Percentiles rank a stretch among this genome's conserved stretches.
Conservation (phyloP, 1,140 invertebrate genomes). For the Zaprionus nigranus region DNA sequence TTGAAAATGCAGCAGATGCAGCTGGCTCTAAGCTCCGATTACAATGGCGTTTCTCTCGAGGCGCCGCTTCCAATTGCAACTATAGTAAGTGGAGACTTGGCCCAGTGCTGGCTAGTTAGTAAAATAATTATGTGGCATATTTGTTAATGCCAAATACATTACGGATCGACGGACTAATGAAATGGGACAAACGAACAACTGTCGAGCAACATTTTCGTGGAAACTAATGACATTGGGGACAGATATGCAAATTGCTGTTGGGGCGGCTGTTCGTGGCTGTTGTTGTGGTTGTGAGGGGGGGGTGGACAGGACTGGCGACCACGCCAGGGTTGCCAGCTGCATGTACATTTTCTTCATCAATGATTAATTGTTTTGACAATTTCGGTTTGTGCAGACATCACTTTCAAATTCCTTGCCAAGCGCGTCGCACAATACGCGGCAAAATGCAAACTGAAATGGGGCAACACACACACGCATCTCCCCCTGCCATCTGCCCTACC, state of each 20-base stretch:
- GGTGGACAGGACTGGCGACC: not conserved
- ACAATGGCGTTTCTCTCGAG: conserved; percentile 21
- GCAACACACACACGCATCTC: not conserved
- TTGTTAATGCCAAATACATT: conserved; percentile 28
- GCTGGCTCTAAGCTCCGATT: not conserved
- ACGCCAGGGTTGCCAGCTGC: conserved; percentile 24
- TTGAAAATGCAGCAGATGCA: not conserved
- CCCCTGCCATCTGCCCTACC: conserved; percentile 1
- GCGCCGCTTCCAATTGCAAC: conserved; percentile 24
- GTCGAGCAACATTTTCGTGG: conserved; percentile 22
- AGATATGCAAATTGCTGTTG: conserved; percentile 51
- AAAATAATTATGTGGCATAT: conserved; percentile 38
- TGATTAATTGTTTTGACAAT: conserved; percentile 83
- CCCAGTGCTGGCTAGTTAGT: too few species aligned
- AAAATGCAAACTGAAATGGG: conserved; percentile 28
- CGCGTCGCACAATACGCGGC: conserved; percentile 42
- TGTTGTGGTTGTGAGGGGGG: conserved; percentile 13
- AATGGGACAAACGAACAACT: conserved; percentile 33
- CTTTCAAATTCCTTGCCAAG: conserved; percentile 51
- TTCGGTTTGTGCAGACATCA: conserved; percentile 60
- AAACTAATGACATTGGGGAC: conserved; percentile 58
- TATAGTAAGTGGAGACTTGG: conserved; percentile 12
- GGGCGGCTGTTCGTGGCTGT: conserved; percentile 11
- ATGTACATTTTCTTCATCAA: conserved; percentile 79
- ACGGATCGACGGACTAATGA: conserved; percentile 11